phyloP scores from a whole-genome alignment of 1,140 invertebrate genomes.

The Araneus ventricosus region DNA sequence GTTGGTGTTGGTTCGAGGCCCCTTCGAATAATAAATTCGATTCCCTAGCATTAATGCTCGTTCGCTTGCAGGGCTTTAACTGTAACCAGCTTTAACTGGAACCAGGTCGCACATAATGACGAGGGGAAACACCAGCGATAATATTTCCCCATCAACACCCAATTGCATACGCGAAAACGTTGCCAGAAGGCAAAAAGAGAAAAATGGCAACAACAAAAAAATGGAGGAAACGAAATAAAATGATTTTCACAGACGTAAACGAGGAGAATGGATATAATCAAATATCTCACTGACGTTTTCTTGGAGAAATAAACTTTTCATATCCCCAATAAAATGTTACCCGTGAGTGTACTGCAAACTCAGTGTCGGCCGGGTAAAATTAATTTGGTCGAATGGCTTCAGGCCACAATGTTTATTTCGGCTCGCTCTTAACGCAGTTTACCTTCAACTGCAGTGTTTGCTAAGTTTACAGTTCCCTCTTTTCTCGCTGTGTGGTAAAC shows the following conservation, averaged over 20 bases:
- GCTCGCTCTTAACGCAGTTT: neutral
- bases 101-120: neutral
- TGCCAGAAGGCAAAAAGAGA: neutral
- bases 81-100: neutral
- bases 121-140: neutral
- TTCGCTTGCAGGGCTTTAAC: neutral
- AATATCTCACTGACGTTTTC: neutral
- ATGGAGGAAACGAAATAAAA: neutral
- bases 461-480: neutral
- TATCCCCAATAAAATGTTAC: constrained; percentile 14
- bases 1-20: neutral
- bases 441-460: neutral
- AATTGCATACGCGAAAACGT: neutral
- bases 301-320: neutral
- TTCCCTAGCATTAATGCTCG: neutral
- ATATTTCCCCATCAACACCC: constrained; percentile 10
- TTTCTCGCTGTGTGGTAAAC: neutral
- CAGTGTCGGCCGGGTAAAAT: neutral
- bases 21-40: neutral
- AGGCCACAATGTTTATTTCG: neutral
- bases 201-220: neutral
- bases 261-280: neutral
- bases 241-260: neutral
- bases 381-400: neutral
- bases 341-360: neutral